phyloP scores from a whole-genome alignment of 2,888 invertebrate species.

The Xylophagus ater region DNA sequence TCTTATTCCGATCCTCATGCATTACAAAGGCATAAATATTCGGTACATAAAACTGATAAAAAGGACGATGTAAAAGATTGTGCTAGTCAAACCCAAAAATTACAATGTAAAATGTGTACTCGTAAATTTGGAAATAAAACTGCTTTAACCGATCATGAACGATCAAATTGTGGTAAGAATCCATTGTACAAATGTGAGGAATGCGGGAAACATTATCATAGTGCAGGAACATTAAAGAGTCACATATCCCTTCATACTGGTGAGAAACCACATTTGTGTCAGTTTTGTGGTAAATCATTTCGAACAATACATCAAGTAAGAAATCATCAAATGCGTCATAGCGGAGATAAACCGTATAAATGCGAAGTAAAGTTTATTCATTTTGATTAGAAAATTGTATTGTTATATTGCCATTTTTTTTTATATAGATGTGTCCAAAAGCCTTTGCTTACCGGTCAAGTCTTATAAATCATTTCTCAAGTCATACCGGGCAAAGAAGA shows the following conservation, averaged over 20 bases:
- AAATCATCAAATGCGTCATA: slow-evolving; percentile 38
- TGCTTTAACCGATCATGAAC: slow-evolving; percentile 37
- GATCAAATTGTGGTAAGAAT: slow-evolving; percentile 38
- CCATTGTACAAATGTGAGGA: slow-evolving; percentile 35
- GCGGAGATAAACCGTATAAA: slow-evolving; percentile 42
- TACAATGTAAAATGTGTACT: slow-evolving; percentile 32
- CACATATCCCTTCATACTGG: slow-evolving; percentile 39
- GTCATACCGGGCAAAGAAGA: slow-evolving; percentile 43
- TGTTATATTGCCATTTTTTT: slow-evolving; percentile 25
- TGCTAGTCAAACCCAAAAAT: no score
- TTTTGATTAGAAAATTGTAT: slow-evolving; percentile 22
- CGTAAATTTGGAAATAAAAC: slow-evolving; percentile 36
- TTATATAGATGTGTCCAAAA: slow-evolving; percentile 35
- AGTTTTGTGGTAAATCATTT: slow-evolving; percentile 32
- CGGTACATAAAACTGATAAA: slow-evolving; percentile 19
- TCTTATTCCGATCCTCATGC: slow-evolving; percentile 38
- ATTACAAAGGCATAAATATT: slow-evolving; percentile 37
- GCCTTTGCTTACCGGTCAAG: slow-evolving; percentile 43
- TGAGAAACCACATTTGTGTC: slow-evolving; percentile 28
- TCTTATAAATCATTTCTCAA: slow-evolving; percentile 41
- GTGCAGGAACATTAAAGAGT: slow-evolving; percentile 38
- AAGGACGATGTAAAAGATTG: slow-evolving; percentile 22
- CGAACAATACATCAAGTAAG: slow-evolving; percentile 33
- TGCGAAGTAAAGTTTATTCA: no score
- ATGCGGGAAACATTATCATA: slow-evolving; percentile 39